Percentiles rank a stretch among this genome's conserved stretches.
phyloP scores from a whole-genome alignment of 2,888 invertebrate genomes.

The Dynastes grantii region DNA sequence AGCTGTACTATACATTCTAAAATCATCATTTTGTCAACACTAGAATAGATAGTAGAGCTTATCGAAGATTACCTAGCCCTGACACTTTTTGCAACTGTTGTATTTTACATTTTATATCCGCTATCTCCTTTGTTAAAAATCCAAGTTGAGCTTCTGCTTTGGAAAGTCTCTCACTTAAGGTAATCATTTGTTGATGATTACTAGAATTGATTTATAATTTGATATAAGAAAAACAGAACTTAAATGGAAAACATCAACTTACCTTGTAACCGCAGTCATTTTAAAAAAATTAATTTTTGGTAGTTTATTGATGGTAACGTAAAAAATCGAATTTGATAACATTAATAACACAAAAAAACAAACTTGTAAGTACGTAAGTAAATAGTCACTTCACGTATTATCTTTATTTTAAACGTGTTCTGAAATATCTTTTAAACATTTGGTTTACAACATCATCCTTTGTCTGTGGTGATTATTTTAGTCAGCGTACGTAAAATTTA shows the following conservation, averaged over 20 bases:
- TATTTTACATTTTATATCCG: slow-evolving; percentile 47
- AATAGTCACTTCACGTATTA: neutral
- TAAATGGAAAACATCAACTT: neutral
- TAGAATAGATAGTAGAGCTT: too few species aligned
- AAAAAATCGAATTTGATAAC: neutral
- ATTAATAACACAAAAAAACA: neutral
- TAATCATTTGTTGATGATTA: slow-evolving; percentile 15
- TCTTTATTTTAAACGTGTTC: neutral
- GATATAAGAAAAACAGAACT: neutral
- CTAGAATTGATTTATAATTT: slow-evolving; percentile 5
- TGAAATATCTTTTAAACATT: too few species aligned
- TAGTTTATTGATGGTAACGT: neutral
- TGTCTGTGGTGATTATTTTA: neutral
- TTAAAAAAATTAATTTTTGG: neutral
- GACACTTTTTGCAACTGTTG: slow-evolving; percentile 16
- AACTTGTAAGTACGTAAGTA: neutral
- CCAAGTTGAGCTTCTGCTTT: slow-evolving; percentile 49
- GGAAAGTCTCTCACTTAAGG: slow-evolving; percentile 43
- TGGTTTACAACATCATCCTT: neutral
- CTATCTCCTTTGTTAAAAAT: slow-evolving; percentile 49
- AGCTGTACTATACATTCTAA: slow-evolving; percentile 22
- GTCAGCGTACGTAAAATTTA: neutral
- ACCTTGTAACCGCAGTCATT: slow-evolving; percentile 26
- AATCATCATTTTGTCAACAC: neutral
- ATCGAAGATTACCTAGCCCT: slow-evolving; percentile 14